phyloP scores from a whole-genome alignment of 2,113 vertebrate genomes.

The Caretta caretta region DNA sequence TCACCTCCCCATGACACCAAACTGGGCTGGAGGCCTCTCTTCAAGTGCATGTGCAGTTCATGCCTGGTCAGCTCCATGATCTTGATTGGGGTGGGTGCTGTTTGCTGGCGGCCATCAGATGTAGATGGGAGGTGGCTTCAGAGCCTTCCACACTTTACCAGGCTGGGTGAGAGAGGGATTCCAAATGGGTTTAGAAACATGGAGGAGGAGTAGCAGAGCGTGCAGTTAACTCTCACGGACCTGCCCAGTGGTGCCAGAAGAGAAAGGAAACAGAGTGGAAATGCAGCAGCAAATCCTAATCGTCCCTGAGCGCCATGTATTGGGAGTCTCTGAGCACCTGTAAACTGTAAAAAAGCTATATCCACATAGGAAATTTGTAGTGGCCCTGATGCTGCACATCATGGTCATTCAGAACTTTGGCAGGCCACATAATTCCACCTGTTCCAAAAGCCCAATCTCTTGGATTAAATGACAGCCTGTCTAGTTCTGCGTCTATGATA shows the following conservation, averaged over 20 bases:
- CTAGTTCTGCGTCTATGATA: not conserved
- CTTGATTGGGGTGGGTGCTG: rapidly evolving
- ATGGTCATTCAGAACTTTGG: not conserved
- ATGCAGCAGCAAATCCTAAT: not conserved
- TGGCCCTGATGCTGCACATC: not conserved
- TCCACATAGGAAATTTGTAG: not conserved
- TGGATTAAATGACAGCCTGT: not conserved
- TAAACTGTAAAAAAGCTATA: not conserved
- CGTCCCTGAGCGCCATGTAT: not conserved
- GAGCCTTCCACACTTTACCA: not conserved
- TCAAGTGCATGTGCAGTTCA: rapidly evolving
- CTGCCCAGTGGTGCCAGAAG: not conserved
- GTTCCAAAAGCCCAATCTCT: not conserved
- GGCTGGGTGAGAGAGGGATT: not conserved
- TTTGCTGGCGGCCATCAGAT: not conserved
- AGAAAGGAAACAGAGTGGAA: not conserved
- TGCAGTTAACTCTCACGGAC: not conserved
- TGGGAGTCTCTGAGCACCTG: not conserved
- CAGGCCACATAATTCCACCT: not conserved
- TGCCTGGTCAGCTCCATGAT: not conserved
- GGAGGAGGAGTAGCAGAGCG: conserved; percentile 10
- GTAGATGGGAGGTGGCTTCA: not conserved
- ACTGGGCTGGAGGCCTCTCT: not conserved
- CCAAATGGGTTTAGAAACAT: not conserved
- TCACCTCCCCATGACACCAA: not conserved